Percentiles rank a stretch among this genome's conserved stretches.
These are phyloP conservation scores for Uria aalge DNA, from an alignment of 2,113 vertebrate species.

Conservation along the genomic window DNA sequence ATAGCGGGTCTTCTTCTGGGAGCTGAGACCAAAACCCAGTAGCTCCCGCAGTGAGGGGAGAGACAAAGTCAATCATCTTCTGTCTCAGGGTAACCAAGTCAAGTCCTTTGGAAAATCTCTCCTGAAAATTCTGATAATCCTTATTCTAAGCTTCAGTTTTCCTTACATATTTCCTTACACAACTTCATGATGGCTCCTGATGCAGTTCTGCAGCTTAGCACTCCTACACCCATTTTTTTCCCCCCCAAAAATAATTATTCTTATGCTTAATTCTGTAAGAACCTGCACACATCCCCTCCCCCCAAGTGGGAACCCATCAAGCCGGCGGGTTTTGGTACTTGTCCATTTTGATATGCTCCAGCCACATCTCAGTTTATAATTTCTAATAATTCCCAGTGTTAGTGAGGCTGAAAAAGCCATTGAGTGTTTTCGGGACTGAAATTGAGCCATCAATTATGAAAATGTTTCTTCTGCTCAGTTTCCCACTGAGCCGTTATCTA, in stretches of 20 bases:
- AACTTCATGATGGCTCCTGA: not conserved
- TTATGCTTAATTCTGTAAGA: not conserved
- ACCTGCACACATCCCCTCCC: not conserved
- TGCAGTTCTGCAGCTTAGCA: not conserved
- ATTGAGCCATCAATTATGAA: conserved; percentile 69
- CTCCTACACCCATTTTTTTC: no score
- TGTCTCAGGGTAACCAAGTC: not conserved
- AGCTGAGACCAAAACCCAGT: not conserved
- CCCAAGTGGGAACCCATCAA: not conserved
- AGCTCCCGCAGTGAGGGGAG: not conserved
- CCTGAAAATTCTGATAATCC: not conserved
- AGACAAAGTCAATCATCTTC: not conserved
- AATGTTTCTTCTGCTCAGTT: conserved; percentile 69
- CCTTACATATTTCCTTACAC: not conserved
- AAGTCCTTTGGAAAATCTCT: not conserved
- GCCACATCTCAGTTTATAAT: conserved; percentile 63
- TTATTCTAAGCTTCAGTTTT: not conserved
- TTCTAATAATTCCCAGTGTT: conserved; percentile 65
- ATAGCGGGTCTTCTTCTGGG: not conserved
- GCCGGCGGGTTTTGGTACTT: not conserved
- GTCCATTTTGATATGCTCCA: conserved; percentile 41
- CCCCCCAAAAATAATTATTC: not conserved
- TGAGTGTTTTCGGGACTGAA: conserved; percentile 65
- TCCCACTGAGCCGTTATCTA: conserved; percentile 37
- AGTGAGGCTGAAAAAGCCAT: conserved; percentile 69